Evolutionary conservation across 2,888 invertebrate genomes (phyloP).

Genomic region (Habroteleia sp.): DNA sequence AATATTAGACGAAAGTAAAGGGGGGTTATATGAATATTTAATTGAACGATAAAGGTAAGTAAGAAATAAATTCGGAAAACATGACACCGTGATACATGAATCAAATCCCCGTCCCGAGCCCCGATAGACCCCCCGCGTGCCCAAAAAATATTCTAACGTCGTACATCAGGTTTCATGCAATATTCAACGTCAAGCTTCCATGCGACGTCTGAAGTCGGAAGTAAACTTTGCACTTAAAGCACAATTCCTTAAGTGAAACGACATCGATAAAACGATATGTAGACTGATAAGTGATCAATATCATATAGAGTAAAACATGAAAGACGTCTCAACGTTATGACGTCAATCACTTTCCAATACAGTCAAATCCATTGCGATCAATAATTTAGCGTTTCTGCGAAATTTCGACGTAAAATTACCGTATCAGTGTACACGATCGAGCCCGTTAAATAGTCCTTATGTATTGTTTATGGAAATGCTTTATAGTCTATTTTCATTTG

Average conservation of each 20-base stretch:
- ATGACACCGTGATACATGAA: constrained; percentile 42
- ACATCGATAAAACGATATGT: constrained; percentile 59
- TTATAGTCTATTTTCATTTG: constrained; percentile 24
- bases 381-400: constrained; percentile 37
- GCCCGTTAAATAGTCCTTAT: constrained; percentile 27
- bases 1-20: constrained; percentile 31
- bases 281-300: constrained; percentile 63
- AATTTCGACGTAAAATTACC: constrained; percentile 40
- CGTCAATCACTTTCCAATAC: constrained; percentile 47
- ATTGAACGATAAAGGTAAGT: constrained; percentile 45
- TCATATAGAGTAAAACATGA: constrained; percentile 49
- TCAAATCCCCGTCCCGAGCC: constrained; percentile 24
- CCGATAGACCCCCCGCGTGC: constrained; percentile 9
- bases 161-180: constrained; percentile 60
- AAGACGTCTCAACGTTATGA: constrained; percentile 45
- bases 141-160: constrained; percentile 57
- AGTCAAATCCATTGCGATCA: constrained; percentile 46
- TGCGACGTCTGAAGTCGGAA: constrained; percentile 55
- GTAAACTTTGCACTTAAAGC: constrained; percentile 63
- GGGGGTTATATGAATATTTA: constrained; percentile 42
- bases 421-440: constrained; percentile 20
- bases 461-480: constrained; percentile 9
- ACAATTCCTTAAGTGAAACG: constrained; percentile 62
- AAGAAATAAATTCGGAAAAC: constrained; percentile 41
- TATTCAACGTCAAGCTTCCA: constrained; percentile 56